Base-by-base conservation (phyloP, 2,797 vertebrate species). In the Lithobates pipiens region DNA sequence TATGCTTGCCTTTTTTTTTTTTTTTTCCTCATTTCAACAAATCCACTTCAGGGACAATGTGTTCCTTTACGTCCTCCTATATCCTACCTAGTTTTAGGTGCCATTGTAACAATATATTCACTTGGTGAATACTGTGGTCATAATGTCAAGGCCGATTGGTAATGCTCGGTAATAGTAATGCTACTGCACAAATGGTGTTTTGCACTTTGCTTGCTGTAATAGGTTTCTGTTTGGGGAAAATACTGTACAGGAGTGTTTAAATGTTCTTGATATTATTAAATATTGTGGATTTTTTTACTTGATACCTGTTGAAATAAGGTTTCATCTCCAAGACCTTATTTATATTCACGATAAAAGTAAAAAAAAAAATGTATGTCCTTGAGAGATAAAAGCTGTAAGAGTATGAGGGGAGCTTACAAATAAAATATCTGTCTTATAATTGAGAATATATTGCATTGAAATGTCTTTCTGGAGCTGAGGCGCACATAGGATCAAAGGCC, bases 331-430 rank as follows among this genome's bases (percentile, higher is more conserved):
- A 76, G 70, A 16, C 25, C 77, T 77, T 63, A 84, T 85, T 86
- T 81, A 80, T 46, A 76, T 70, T 80, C 46, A 32, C 15, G 61
- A 70, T 76, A 44, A 85, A 85, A 81, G 78, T 81, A 68, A 81
- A 75, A 75, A 75, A 75, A 69, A 69, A 69, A 57, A n/a, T n/a
- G 7, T 80, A 81, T 76, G 65, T 86, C 84, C 78, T 81, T 80
- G 77, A 75, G 70, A 85, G 84, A 85, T 75, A 85, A 80, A 85
- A 85, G 84, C 76, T 80, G 61, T 32, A 80, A 75, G 78, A 16
- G 57, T 74, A 80, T 46, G 36, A 75, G 44, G 65, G 34, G 32
- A 76, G 84, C 77, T 85, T 85, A 85, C 32, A 61, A 81, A 85
- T 80, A 80, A 61, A 81, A 85, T 80, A 80, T 57, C 46, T 32